Evolutionary conservation across 2,113 vertebrate species (phyloP).

Genomic region (Crotalus viridis): DNA sequence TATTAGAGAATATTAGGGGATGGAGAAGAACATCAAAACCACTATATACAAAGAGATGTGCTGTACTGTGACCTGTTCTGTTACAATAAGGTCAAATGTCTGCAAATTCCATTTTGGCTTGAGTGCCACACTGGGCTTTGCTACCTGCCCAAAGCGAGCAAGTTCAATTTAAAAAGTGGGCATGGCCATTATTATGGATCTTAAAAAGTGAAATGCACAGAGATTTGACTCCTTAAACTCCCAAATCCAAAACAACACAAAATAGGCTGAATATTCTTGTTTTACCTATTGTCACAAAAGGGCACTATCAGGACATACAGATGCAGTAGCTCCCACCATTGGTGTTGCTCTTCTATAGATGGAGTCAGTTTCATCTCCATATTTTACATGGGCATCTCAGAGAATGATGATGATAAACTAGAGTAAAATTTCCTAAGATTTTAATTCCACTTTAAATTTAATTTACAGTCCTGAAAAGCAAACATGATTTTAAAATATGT

Average conservation of each 20-base stretch:
- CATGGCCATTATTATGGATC: neutral
- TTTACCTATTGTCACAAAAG: neutral
- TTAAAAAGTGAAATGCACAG: neutral
- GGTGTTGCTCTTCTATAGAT: neutral
- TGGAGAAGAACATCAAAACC: neutral
- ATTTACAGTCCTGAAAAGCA: neutral
- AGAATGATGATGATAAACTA: neutral
- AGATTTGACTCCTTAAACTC: neutral
- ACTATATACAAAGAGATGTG: neutral
- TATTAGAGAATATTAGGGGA: neutral
- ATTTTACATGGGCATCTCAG: neutral
- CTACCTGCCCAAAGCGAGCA: neutral
- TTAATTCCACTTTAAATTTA: neutral
- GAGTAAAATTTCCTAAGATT: neutral
- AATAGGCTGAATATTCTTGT: neutral
- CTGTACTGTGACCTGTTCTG: neutral
- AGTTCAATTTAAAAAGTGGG: neutral
- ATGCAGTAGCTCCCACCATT: neutral
- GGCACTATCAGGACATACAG: neutral
- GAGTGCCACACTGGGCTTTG: neutral
- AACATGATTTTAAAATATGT: constrained; percentile 1
- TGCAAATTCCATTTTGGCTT: neutral
- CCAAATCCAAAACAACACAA: neutral
- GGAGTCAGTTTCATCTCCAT: neutral
- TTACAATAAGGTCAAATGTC: neutral